Evolutionary conservation across 2,888 invertebrate species (phyloP).

Genomic region (Galerucella calmariensis): DNA sequence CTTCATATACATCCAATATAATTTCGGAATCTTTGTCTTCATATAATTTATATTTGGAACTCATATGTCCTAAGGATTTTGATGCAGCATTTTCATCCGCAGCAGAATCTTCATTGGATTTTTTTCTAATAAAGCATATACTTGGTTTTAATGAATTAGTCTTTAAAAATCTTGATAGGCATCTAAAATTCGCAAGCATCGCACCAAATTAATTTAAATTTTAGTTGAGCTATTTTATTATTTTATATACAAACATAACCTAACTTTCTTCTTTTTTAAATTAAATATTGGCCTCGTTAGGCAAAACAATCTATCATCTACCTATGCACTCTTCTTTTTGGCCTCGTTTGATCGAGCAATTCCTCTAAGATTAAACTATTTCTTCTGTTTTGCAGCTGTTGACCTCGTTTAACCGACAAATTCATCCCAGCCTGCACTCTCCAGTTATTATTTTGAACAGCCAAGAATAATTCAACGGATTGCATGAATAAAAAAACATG

Average conservation of each 20-base stretch:
- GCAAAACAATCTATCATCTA: too few species aligned
- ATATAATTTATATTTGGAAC: constrained; percentile 75
- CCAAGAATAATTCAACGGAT: neutral
- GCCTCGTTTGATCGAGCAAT: too few species aligned
- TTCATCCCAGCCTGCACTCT: too few species aligned
- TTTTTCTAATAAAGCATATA: constrained; percentile 11
- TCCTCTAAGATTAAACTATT: too few species aligned
- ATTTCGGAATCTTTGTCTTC: constrained; percentile 76
- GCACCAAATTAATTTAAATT: neutral
- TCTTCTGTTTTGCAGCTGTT: too few species aligned
- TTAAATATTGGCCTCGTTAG: neutral
- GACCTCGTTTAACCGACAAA: too few species aligned
- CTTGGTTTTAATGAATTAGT: constrained; percentile 7
- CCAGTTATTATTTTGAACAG: too few species aligned
- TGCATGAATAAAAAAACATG: neutral
- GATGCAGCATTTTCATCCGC: neutral
- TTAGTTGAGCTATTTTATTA: neutral
- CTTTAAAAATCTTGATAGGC: constrained; percentile 9
- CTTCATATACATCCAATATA: constrained; percentile 81
- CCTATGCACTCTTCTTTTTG: too few species aligned
- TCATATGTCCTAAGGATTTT: constrained; percentile 51
- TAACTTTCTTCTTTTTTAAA: neutral
- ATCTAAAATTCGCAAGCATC: constrained; percentile 22
- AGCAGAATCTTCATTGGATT: constrained; percentile 5
- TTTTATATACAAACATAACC: constrained; percentile 6